These are phyloP conservation scores for Intellagama lesueurii DNA, from an alignment of 2,797 vertebrate genomes.

Conservation along the genomic window DNA sequence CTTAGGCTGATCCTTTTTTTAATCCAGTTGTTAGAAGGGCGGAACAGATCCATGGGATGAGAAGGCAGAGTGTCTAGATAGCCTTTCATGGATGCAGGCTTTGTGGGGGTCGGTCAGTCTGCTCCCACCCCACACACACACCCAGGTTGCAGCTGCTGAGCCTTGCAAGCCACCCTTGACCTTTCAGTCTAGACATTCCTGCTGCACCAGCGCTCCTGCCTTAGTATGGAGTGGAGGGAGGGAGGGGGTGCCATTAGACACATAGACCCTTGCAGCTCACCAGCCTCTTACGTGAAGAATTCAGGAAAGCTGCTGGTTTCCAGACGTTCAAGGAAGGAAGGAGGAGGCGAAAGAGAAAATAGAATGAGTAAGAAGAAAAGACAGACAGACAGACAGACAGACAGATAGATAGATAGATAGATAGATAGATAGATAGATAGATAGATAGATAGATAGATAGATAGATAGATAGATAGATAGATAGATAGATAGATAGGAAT, in stretches of 20 bases:
- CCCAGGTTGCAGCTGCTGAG: not conserved
- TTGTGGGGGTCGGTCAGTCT: not conserved
- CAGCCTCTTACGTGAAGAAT: not conserved
- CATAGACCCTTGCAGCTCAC: too few relatives aligned
- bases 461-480: not conserved
- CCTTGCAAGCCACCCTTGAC: too few relatives aligned
- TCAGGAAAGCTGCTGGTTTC: not conserved
- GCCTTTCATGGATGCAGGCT: not conserved
- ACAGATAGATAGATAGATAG: not conserved
- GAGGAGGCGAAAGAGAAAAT: too few relatives aligned
- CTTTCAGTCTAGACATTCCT: too few relatives aligned
- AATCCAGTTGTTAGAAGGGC: not conserved
- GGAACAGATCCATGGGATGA: constrained; percentile 4
- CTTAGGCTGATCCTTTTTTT: too few relatives aligned
- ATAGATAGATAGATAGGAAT: not conserved
- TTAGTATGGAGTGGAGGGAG: not conserved
- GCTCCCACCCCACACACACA: not conserved
- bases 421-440: not conserved
- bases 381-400: not conserved
- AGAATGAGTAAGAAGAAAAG: too few relatives aligned
- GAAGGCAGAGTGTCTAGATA: not conserved
- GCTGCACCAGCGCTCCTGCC: not conserved
- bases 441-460: not conserved
- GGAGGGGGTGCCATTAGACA: too few relatives aligned
- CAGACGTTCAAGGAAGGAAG: not conserved